Evolutionary conservation across 2,888 invertebrate genomes (phyloP).

Genomic region (Lithosia quadra): DNA sequence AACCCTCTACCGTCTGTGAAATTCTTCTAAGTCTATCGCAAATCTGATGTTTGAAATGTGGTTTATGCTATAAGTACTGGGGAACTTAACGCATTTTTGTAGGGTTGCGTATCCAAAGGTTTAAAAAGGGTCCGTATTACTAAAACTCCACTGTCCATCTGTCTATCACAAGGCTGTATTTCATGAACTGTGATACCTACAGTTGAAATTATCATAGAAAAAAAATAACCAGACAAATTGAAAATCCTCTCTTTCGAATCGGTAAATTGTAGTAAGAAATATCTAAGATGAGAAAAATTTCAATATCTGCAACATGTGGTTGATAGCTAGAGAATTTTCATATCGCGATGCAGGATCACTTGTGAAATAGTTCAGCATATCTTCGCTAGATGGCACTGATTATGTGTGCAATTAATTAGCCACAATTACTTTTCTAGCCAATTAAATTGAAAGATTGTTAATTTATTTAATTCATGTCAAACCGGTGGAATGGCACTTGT

Average conservation of each 20-base stretch:
- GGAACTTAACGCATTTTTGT: neutral
- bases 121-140: too few species aligned
- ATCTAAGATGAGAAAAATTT: neutral
- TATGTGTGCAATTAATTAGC: neutral
- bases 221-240: neutral
- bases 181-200: too few species aligned
- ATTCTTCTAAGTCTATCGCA: neutral
- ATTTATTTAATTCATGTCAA: neutral
- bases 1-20: neutral
- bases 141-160: neutral
- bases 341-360: neutral
- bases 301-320: too few species aligned
- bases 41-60: neutral
- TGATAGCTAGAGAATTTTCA: neutral
- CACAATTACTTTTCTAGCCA: constrained; percentile 4
- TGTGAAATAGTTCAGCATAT: neutral
- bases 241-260: neutral
- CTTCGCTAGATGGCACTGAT: neutral
- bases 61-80: neutral
- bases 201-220: too few species aligned
- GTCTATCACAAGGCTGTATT: too few species aligned
- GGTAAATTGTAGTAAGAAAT: too few species aligned
- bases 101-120: too few species aligned
- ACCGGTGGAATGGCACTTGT: too few species aligned
- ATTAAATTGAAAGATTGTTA: neutral